phyloP scores from a whole-genome alignment of 2,888 invertebrate species.

The Meiosimyza decipiens region DNA sequence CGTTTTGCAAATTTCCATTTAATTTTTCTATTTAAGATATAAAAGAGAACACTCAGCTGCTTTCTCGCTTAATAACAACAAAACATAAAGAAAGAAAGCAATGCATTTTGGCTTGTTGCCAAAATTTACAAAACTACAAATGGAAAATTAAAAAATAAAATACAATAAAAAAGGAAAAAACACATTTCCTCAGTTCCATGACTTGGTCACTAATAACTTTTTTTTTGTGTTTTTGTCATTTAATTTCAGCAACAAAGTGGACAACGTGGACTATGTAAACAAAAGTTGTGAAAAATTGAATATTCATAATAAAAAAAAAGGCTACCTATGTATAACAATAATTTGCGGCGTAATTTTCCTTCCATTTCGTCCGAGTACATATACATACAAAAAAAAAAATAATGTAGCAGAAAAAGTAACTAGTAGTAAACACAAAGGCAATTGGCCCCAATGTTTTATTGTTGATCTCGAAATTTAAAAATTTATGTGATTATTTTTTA shows the following conservation, averaged over 20 bases:
- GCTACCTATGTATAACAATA: neutral
- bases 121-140: slow-evolving; percentile 27
- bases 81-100: neutral
- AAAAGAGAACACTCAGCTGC: neutral
- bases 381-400: neutral
- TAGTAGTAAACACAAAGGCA: slow-evolving; percentile 3
- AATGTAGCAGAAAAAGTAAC: neutral
- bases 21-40: neutral
- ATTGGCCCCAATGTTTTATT: slow-evolving; percentile 4
- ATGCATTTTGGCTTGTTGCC: slow-evolving; percentile 38
- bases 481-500: neutral
- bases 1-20: neutral
- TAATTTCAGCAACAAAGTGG: too few species aligned
- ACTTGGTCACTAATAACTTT: slow-evolving; percentile 45
- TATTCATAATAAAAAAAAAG: neutral
- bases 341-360: slow-evolving; percentile 6
- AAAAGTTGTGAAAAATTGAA: too few species aligned
- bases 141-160: neutral
- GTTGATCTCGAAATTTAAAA: neutral
- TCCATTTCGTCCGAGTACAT: neutral
- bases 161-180: slow-evolving; percentile 1
- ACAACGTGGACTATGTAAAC: too few species aligned
- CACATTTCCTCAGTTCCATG: slow-evolving; percentile 46
- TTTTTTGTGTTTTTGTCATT: slow-evolving; percentile 12
- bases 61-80: neutral